Evolutionary conservation across 2,888 invertebrate genomes (phyloP).

Genomic region (Auanema sp.): DNA sequence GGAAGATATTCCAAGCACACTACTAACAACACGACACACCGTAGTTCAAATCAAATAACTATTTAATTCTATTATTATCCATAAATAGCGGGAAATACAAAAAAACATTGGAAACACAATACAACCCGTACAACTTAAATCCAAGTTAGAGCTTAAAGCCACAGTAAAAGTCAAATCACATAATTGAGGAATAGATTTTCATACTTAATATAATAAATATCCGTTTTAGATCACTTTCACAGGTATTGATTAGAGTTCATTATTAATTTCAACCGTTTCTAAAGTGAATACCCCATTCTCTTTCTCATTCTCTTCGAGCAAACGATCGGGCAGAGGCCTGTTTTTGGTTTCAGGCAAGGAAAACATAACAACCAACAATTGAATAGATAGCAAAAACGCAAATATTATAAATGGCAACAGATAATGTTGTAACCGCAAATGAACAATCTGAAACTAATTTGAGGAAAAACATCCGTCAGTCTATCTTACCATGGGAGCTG

Average conservation of each 20-base stretch:
- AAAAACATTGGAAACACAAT: no score
- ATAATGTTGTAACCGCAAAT: slow-evolving; percentile 27
- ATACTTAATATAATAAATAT: background rate
- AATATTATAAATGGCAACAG: slow-evolving; percentile 47
- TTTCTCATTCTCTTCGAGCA: slow-evolving; percentile 13
- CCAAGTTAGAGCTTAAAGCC: no score
- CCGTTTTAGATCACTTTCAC: no score
- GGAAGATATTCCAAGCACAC: no score
- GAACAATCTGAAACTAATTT: slow-evolving; percentile 38
- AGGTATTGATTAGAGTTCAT: background rate
- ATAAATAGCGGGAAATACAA: no score
- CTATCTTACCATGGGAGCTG: slow-evolving; percentile 48
- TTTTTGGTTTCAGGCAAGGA: slow-evolving; percentile 43
- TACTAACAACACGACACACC: no score
- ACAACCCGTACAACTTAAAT: no score
- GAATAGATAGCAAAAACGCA: slow-evolving; percentile 44
- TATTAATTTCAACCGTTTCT: background rate
- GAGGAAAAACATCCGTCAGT: background rate
- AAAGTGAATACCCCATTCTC: background rate
- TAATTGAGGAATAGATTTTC: background rate
- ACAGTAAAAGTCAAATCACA: background rate
- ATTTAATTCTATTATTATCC: no score
- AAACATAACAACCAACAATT: slow-evolving; percentile 35
- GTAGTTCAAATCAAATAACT: no score
- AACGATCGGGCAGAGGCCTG: slow-evolving; percentile 26